phyloP scores from a whole-genome alignment of 2,888 invertebrate genomes.

The Lasioglossum lativentre region DNA sequence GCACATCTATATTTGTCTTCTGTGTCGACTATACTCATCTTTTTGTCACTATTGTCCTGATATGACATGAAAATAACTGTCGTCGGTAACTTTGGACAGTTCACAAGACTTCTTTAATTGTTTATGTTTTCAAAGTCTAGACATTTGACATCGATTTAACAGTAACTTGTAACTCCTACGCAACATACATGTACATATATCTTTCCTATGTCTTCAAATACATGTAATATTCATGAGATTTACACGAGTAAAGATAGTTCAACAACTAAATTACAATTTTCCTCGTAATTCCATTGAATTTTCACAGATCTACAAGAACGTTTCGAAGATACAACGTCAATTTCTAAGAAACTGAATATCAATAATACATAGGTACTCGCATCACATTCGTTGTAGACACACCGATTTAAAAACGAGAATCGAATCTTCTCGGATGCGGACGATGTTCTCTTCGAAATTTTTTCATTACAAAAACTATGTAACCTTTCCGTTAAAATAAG shows the following conservation, averaged over 20 bases:
- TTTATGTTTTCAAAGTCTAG: slow-evolving; percentile 49
- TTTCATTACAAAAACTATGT: slow-evolving; percentile 40
- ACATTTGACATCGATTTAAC: slow-evolving; percentile 65
- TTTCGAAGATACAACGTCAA: slow-evolving; percentile 20
- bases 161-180: slow-evolving; percentile 46
- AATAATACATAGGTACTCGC: slow-evolving; percentile 31
- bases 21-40: slow-evolving; percentile 39
- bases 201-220: slow-evolving; percentile 42
- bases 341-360: slow-evolving; percentile 33
- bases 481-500: slow-evolving; percentile 56
- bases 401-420: slow-evolving; percentile 7
- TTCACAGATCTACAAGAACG: slow-evolving; percentile 21
- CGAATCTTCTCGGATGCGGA: slow-evolving; percentile 15
- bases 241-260: slow-evolving; percentile 44
- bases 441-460: slow-evolving; percentile 38
- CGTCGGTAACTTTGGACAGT: slow-evolving; percentile 42
- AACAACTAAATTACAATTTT: slow-evolving; percentile 44
- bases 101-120: slow-evolving; percentile 48
- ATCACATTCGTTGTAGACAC: slow-evolving; percentile 47
- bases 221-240: slow-evolving; percentile 50
- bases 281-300: slow-evolving; percentile 12
- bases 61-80: slow-evolving; percentile 47
- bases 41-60: slow-evolving; percentile 62
- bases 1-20: slow-evolving; percentile 72
- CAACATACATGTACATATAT: slow-evolving; percentile 37